Evolutionary conservation across 2,797 vertebrate species (phyloP).

Genomic region (Argentina silus): DNA sequence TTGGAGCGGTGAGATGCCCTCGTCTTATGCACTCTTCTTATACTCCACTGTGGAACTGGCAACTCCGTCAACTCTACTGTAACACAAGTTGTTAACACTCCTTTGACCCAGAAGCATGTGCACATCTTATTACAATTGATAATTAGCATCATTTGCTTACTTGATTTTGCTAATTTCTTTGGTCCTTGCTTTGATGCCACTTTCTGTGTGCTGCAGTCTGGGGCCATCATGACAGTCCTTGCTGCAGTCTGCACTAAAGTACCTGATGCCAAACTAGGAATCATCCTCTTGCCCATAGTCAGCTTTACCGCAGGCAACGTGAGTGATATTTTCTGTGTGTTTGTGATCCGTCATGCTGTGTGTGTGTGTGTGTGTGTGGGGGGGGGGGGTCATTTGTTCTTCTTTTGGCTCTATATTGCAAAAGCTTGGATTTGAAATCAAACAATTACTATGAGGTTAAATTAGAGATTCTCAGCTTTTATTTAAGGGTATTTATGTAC

Average conservation of each 20-base stretch:
- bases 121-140: too few species aligned
- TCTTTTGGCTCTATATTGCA: too few species aligned
- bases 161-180: too few species aligned
- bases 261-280: constrained; percentile 92
- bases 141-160: too few species aligned
- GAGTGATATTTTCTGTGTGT: constrained; percentile 62
- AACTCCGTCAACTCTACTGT: neutral
- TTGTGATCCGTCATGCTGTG: neutral
- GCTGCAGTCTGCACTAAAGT: constrained; percentile 91
- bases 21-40: neutral
- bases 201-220: constrained; percentile 80
- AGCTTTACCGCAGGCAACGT: constrained; percentile 94
- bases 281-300: constrained; percentile 93
- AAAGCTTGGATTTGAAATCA: too few species aligned
- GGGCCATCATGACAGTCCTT: constrained; percentile 93
- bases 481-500: too few species aligned
- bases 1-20: constrained; percentile 89
- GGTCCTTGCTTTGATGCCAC: neutral
- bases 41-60: neutral
- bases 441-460: too few species aligned
- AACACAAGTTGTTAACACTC: neutral
- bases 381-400: too few species aligned
- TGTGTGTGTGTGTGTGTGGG: neutral
- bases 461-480: too few species aligned
- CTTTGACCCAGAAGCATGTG: too few species aligned